These are phyloP conservation scores for Trachelus troglodyta DNA, from an alignment of 2,888 invertebrate genomes.

Conservation along the genomic window DNA sequence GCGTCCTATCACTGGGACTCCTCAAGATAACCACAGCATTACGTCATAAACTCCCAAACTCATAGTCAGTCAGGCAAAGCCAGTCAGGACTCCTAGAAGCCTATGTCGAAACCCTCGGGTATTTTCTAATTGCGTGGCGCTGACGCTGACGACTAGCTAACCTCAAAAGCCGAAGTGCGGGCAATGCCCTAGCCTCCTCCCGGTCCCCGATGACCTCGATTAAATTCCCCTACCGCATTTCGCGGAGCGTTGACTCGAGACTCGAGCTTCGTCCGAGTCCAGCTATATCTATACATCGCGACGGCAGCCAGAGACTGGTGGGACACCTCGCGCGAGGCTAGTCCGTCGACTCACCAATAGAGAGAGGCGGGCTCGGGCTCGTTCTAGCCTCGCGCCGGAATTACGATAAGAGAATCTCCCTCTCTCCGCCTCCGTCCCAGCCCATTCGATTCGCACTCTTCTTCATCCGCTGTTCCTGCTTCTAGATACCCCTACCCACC, in stretches of 20 bases:
- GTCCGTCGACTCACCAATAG: conserved; percentile 48
- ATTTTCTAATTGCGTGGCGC: conserved; percentile 57
- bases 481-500: conserved; percentile 11
- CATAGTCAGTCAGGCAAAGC: background rate
- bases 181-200: conserved; percentile 67
- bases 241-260: conserved; percentile 46
- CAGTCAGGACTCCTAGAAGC: conserved; percentile 7
- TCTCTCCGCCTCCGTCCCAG: background rate
- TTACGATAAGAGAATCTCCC: conserved; percentile 37
- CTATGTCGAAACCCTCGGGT: conserved; percentile 32
- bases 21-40: background rate
- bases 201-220: conserved; percentile 65
- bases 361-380: conserved; percentile 34
- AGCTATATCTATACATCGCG: conserved; percentile 7
- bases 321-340: conserved; percentile 36
- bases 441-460: conserved; percentile 11
- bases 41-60: background rate
- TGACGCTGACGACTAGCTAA: conserved; percentile 55
- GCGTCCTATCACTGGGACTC: background rate
- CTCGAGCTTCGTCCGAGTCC: conserved; percentile 13
- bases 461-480: background rate
- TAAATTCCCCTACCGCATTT: conserved; percentile 28
- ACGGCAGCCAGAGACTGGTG: background rate
- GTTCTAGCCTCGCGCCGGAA: conserved; percentile 41
- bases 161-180: conserved; percentile 60